Percentiles rank a stretch among this genome's conserved stretches.
These are phyloP conservation scores for Zosterops pallidus DNA, from an alignment of 2,113 vertebrate genomes.

Conservation along the genomic window DNA sequence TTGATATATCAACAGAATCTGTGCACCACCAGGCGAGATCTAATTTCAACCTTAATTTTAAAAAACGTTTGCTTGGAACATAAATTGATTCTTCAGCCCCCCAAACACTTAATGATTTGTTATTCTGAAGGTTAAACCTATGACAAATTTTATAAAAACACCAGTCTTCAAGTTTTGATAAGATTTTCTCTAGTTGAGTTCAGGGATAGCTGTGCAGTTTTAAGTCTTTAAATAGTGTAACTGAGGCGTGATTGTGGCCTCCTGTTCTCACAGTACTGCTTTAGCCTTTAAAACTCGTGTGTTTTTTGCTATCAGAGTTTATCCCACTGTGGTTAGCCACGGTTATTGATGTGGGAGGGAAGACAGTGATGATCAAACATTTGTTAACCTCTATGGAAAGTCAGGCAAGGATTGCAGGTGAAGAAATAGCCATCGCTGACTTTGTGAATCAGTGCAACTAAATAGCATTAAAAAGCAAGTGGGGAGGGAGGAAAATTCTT, in stretches of 20 bases:
- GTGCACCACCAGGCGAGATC: background rate
- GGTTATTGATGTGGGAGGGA: slow-evolving; percentile 5
- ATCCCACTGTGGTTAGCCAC: slow-evolving; percentile 9
- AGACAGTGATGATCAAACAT: background rate
- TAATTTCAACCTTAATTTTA: slow-evolving; percentile 33
- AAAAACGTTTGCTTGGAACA: slow-evolving; percentile 42
- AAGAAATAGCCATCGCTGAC: background rate
- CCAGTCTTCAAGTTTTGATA: slow-evolving; percentile 1
- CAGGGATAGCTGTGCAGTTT: slow-evolving; percentile 16
- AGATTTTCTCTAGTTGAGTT: slow-evolving; percentile 27
- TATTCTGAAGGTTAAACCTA: slow-evolving; percentile 65
- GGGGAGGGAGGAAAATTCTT: background rate
- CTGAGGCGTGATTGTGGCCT: background rate
- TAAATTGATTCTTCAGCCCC: slow-evolving; percentile 48
- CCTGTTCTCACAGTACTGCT: background rate
- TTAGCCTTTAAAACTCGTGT: background rate
- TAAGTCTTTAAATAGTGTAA: slow-evolving; percentile 25
- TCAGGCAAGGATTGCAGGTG: background rate
- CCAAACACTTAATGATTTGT: slow-evolving; percentile 39
- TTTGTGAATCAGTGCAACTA: background rate
- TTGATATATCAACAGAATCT: slow-evolving; percentile 59
- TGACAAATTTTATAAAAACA: slow-evolving; percentile 50
- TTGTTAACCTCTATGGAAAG: slow-evolving; percentile 14
- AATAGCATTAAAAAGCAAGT: background rate
- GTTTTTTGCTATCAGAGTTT: background rate